Conservation (phyloP, 2,113 vertebrate genomes). For the Caracal caracal region DNA sequence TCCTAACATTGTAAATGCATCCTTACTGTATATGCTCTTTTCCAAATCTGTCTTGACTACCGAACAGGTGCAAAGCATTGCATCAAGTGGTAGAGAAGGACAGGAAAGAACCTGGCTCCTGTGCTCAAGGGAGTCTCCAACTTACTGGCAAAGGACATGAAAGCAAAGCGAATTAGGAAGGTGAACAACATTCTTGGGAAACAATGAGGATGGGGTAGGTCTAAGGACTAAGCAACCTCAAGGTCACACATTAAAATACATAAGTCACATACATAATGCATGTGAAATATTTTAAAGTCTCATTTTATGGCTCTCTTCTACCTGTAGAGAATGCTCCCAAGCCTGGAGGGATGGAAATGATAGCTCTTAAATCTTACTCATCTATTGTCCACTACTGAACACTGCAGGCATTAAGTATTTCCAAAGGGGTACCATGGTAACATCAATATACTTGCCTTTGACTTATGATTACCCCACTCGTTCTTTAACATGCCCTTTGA, state of each 20-base stretch:
- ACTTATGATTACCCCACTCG: not conserved
- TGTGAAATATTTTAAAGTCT: conserved; percentile 19
- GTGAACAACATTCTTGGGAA: conserved; percentile 5
- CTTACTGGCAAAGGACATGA: not conserved
- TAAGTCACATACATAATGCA: conserved; percentile 10
- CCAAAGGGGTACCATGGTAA: conserved; percentile 42
- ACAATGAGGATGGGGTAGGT: not conserved
- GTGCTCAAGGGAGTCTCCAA: not conserved
- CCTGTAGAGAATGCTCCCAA: not conserved
- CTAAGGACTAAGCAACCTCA: conserved; percentile 39
- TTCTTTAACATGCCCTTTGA: not conserved
- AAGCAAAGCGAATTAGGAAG: not conserved
- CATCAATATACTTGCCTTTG: conserved; percentile 38
- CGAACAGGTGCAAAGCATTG: not conserved
- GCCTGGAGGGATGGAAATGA: not conserved
- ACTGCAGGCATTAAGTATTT: conserved; percentile 24
- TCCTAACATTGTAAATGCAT: conserved; percentile 29
- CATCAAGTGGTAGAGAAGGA: not conserved
- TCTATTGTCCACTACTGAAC: conserved; percentile 30
- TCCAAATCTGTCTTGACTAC: not conserved
- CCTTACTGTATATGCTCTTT: not conserved
- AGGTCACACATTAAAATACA: conserved; percentile 6
- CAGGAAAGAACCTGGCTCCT: not conserved
- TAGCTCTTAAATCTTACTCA: conserved; percentile 49
- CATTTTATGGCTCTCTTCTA: conserved; percentile 28